A percentile compares a stretch with the other conserved stretches of the same genome.
Evolutionary conservation across 64 coral and sea anemone species (phyloP).

Genomic region (Hydrozoanthus tunicans): DNA sequence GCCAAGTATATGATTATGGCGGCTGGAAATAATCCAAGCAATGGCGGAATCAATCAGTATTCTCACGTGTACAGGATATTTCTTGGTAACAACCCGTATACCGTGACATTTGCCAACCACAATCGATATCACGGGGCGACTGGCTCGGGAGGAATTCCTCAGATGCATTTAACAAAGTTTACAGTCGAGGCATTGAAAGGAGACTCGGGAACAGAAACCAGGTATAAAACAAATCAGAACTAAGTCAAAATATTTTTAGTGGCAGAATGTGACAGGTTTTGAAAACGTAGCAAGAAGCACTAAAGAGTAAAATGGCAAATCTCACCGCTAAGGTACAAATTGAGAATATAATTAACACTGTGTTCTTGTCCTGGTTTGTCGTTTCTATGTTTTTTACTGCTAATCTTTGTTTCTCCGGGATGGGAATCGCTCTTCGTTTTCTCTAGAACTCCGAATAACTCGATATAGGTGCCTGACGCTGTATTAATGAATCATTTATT

Average conservation of each 20-base stretch:
- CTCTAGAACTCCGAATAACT: not conserved
- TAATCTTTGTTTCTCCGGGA: too few species aligned
- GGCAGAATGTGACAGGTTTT: too few species aligned
- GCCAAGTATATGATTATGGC: conserved; percentile 91
- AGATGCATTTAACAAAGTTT: conserved; percentile 88
- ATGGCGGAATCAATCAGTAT: conserved; percentile 76
- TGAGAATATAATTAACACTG: not conserved
- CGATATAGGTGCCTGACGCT: not conserved
- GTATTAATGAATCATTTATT: not conserved
- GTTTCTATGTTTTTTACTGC: not conserved
- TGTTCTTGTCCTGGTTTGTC: too few species aligned
- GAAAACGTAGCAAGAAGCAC: too few species aligned
- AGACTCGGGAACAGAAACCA: conserved; percentile 59
- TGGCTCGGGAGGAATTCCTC: conserved; percentile 60
- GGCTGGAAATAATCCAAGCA: conserved; percentile 74
- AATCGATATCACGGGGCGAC: conserved; percentile 67
- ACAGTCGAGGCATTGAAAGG: conserved; percentile 79
- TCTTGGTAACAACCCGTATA: conserved; percentile 71
- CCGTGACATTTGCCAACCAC: conserved; percentile 87
- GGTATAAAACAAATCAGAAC: not conserved
- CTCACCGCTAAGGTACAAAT: not conserved
- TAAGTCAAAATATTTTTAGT: too few species aligned
- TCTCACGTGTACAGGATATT: conserved; percentile 71
- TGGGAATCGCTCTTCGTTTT: not conserved
- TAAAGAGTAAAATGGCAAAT: too few species aligned